These are phyloP conservation scores for Oenanthe melanoleuca DNA, from an alignment of 2,113 vertebrate genomes.

Conservation along the genomic window DNA sequence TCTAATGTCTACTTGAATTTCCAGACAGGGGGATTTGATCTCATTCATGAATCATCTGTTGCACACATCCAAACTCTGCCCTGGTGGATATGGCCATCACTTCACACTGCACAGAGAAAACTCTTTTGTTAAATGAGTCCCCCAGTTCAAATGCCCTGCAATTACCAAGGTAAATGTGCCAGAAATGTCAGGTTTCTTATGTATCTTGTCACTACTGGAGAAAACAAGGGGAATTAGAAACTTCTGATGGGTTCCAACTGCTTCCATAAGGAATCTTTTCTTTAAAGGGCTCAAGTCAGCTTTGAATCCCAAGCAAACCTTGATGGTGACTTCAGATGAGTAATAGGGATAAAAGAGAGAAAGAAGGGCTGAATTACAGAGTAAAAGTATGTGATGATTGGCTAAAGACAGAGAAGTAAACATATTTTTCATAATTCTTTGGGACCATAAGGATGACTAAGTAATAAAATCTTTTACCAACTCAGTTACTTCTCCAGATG, in stretches of 20 bases:
- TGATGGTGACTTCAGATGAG: neutral
- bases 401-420: neutral
- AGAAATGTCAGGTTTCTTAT: neutral
- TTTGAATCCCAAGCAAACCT: neutral
- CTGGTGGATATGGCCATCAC: neutral
- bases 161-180: neutral
- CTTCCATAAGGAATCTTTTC: neutral
- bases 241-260: neutral
- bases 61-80: neutral
- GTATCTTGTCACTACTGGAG: neutral
- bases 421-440: neutral
- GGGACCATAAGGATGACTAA: neutral
- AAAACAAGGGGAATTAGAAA: neutral
- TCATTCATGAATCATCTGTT: conserved; percentile 2
- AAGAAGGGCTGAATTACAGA: neutral
- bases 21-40: neutral
- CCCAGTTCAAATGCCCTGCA: neutral
- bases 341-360: neutral
- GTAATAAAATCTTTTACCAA: neutral
- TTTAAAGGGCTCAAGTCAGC: neutral
- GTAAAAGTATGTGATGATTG: neutral
- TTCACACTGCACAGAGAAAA: neutral
- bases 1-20: neutral
- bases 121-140: neutral
- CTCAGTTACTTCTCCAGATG: neutral